Percentiles rank a stretch among this genome's conserved stretches.
Conservation (phyloP, 2,888 invertebrate species). For the Brachyopa scutellaris region DNA sequence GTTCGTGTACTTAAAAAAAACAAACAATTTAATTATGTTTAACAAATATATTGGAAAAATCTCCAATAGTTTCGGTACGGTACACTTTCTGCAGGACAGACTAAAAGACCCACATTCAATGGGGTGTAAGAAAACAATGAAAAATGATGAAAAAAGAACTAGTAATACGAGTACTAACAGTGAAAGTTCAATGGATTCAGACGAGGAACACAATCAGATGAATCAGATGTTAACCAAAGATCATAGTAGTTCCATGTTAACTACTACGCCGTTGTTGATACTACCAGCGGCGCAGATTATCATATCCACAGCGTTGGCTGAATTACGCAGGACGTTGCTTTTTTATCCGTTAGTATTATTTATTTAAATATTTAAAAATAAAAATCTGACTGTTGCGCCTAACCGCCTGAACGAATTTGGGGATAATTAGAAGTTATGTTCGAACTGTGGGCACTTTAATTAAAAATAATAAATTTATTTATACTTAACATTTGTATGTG, state of each 20-base stretch:
- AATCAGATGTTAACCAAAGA: slow-evolving; percentile 40
- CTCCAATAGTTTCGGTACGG: slow-evolving; percentile 77
- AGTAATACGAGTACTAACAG: slow-evolving; percentile 55
- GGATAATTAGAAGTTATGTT: too few relatives aligned
- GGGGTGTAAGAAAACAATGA: slow-evolving; percentile 28
- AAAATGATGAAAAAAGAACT: slow-evolving; percentile 17
- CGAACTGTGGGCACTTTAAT: too few relatives aligned
- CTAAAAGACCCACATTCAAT: slow-evolving; percentile 35
- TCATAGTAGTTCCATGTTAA: slow-evolving; percentile 12
- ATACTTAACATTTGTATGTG: too few relatives aligned
- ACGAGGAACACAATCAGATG: slow-evolving; percentile 62
- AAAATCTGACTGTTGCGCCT: too few relatives aligned
- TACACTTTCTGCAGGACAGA: slow-evolving; percentile 50
- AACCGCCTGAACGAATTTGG: too few relatives aligned
- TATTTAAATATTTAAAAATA: background rate
- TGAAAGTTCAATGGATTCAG: slow-evolving; percentile 67
- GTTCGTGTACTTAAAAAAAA: background rate
- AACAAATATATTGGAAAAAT: slow-evolving; percentile 81
- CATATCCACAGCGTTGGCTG: slow-evolving; percentile 83
- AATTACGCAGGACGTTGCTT: slow-evolving; percentile 82
- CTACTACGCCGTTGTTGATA: slow-evolving; percentile 80
- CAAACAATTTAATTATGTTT: slow-evolving; percentile 77
- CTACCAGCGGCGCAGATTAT: slow-evolving; percentile 83
- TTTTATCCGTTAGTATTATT: slow-evolving; percentile 82
- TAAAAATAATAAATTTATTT: too few relatives aligned